These are phyloP conservation scores for Pseudomyrmex dendroicus DNA, from an alignment of 1,140 invertebrate species.

Conservation along the genomic window DNA sequence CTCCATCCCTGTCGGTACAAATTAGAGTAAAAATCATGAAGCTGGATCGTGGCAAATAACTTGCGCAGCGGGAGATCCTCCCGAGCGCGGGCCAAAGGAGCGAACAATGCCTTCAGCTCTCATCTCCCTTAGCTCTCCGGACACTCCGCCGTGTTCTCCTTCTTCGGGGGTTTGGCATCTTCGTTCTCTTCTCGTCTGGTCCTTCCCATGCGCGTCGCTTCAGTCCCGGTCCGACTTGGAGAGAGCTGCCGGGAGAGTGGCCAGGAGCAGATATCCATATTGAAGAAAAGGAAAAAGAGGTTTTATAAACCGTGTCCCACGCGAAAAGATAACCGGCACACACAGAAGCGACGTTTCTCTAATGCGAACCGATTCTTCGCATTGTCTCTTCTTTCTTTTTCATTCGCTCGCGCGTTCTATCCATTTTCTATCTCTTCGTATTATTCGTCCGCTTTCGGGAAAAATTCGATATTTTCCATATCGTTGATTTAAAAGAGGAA, in stretches of 20 bases:
- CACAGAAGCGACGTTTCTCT: conserved; percentile 19
- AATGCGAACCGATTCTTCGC: conserved; percentile 12
- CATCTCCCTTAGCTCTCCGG: conserved; percentile 39
- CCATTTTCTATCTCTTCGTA: too few species aligned
- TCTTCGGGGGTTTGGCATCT: not conserved
- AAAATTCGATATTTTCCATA: too few species aligned
- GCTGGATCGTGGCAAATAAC: conserved; percentile 82
- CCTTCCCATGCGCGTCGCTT: not conserved
- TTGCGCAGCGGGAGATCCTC: conserved; percentile 79
- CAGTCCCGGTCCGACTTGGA: conserved; percentile 20
- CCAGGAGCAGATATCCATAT: conserved; percentile 43
- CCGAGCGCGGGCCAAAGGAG: conserved; percentile 53
- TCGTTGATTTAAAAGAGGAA: too few species aligned
- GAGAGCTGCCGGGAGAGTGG: conserved; percentile 11
- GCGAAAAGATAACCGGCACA: not conserved
- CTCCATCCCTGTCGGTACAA: conserved; percentile 82
- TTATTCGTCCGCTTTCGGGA: too few species aligned
- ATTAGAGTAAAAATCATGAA: conserved; percentile 83
- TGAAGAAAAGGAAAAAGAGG: not conserved
- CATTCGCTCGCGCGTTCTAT: not conserved
- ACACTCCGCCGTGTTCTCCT: not conserved
- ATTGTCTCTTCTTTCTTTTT: not conserved
- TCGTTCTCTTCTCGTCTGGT: not conserved
- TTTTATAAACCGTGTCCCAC: too few species aligned
- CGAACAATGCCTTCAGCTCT: conserved; percentile 75